Evolutionary conservation across 2,797 vertebrate genomes (phyloP), one percentile per base, ranked within the genome.

Genomic region (Gymnodraco acuticeps): DNA sequence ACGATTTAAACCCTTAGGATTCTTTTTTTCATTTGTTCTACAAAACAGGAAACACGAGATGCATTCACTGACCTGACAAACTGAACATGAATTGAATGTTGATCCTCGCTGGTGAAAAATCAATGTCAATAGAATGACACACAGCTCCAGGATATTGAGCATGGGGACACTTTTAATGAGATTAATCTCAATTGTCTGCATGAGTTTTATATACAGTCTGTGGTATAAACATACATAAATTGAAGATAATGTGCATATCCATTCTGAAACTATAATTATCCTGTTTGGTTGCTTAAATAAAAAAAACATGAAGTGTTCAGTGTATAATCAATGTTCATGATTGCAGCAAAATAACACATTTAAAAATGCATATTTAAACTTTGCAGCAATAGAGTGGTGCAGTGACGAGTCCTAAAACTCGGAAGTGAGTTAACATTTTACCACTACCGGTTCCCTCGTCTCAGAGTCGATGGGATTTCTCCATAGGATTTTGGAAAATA

Each of bases 91-190:
- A 70, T 19, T 56, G 68, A 63, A 46, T 79, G 48, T 78, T 75
- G 64, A 72, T 75, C 45, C 54, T 73, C 4, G 17, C 46, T 23
- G 23, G 6, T 62, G 33, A 73, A 19, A 54, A 71, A 86, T 79
- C 72, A 64, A 73, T 83, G 61, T 1, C 20, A 6, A 58, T 41
- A 71, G 10, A 46, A 5, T 77, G 64, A 63, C 42, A 76, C n/a
- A 17, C 3, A 17, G 47, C 42, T 53, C 23, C 10, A 12, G 4
- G 4, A 77, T 33, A 68, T 70, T 75, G 47, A 66, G 3, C 4
- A 43, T 33, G 66, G 14, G n/a, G 38, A 75, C 66, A 67, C 2
- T n/a, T 80, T 84, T 83, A 83, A 54, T 76, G 73, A 47, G 48
- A 31, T 48, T 52, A 6, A 13, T 23, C 20, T n/a, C 13, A 10